Conservation (phyloP, 2,797 vertebrate genomes). For the Geotrypetes seraphini region DNA sequence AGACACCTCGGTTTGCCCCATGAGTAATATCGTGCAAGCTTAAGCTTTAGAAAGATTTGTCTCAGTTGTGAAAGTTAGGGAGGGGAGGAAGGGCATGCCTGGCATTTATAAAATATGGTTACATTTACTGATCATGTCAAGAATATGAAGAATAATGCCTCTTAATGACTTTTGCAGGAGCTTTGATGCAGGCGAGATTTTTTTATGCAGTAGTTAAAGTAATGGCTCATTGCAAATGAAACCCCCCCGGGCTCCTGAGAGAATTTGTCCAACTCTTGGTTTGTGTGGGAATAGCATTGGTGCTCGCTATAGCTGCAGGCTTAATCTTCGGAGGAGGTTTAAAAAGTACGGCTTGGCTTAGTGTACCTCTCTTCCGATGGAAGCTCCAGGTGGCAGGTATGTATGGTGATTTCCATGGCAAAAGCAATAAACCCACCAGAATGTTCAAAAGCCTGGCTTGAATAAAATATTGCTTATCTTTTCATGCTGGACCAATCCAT, state of each 20-base stretch:
- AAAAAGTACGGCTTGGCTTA: slow-evolving; percentile 49
- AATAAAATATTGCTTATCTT: too few species aligned
- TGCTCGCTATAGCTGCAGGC: slow-evolving; percentile 82
- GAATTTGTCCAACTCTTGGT: slow-evolving; percentile 91
- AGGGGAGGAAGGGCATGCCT: slow-evolving; percentile 23
- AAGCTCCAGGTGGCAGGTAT: too few species aligned
- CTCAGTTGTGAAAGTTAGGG: too few species aligned
- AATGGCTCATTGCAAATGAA: slow-evolving; percentile 99
- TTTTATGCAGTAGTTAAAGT: slow-evolving; percentile 99
- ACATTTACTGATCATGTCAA: slow-evolving; percentile 87
- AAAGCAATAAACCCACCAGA: too few species aligned
- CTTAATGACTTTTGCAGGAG: slow-evolving; percentile 95
- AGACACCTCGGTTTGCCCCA: too few species aligned
- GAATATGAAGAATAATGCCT: slow-evolving; percentile 93
- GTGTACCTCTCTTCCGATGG: too few species aligned
- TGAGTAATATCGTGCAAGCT: too few species aligned
- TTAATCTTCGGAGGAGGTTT: slow-evolving; percentile 63
- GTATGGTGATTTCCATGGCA: too few species aligned
- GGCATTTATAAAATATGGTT: too few species aligned
- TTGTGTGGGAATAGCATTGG: slow-evolving; percentile 83
- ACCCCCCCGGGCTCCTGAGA: slow-evolving; percentile 85
- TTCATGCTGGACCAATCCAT: too few species aligned
- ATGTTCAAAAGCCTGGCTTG: too few species aligned
- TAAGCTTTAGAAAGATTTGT: too few species aligned
- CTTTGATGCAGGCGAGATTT: slow-evolving; percentile 93